Evolutionary conservation across 2,113 vertebrate species (phyloP), one percentile per base, ranked within the genome.

Genomic region (Pollachius pollachius): DNA sequence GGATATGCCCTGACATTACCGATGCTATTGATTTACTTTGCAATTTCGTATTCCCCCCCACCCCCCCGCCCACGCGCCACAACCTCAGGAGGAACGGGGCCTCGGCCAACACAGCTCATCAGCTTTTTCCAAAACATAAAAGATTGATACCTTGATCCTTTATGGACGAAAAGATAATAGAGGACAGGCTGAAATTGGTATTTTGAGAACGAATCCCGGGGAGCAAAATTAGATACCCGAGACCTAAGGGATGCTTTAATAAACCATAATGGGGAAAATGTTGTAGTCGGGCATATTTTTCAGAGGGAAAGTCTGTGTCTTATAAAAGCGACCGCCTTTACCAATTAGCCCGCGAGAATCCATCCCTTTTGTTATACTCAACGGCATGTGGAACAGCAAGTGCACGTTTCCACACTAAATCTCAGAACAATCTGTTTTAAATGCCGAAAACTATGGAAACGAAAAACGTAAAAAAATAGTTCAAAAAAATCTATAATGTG

Each of bases 21-120:
- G 89, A 87, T 21, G 6, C 79, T 93, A 94, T 94, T 94, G 94
- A 93, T 94, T 95, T 93, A 94, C 94, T 90, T 91, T 79, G 91
- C 94, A 94, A 96, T 94, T 95, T 91, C 83, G 87, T 84, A 90
- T 95, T 92, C 90, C 92, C 90, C 77, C 87, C 82, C 82, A 81
- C 87, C 5, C 34, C 3, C 34, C 3, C 3, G 9, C 37, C 5
- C 37, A 1, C 37, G 81, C 85, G 91, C 88, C 89, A 88, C 91
- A 89, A 90, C 92, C 87, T 90, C 79, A 69, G 85, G 88, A 86
- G 87, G 89, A 90, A 87, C 91, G 85, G 88, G 91, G 87, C 89
- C 84, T 85, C 77, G 62, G 84, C 80, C 90, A 90, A 91, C 88
- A 87, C 79, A 77, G 81, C 82, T 92, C 85, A 84, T 89, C 85